Conservation (phyloP, 2,797 vertebrate genomes). For the Novumbra hubbsi region DNA sequence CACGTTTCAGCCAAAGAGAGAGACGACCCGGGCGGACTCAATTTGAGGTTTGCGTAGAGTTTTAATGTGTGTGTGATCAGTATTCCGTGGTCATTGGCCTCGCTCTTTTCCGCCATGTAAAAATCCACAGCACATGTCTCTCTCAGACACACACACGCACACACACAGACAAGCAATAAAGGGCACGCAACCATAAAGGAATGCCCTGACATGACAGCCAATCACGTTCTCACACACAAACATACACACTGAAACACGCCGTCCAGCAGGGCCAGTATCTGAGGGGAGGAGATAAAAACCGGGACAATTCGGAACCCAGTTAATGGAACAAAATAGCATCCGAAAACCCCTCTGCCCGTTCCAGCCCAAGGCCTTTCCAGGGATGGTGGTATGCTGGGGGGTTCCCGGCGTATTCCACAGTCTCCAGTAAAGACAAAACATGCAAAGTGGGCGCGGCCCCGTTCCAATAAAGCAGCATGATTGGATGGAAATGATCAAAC, state of each 20-base stretch:
- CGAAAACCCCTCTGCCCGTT: background rate
- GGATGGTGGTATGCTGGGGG: background rate
- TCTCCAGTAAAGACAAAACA: background rate
- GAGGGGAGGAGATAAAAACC: background rate
- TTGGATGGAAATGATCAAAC: background rate
- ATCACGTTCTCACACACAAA: background rate
- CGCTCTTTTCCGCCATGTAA: no score
- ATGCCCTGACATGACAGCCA: constrained; percentile 2
- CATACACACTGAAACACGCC: background rate
- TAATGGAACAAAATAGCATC: background rate
- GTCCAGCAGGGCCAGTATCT: background rate
- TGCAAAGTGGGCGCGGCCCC: background rate
- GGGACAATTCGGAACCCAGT: background rate
- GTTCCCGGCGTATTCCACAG: background rate
- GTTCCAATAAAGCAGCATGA: background rate
- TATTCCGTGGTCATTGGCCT: no score
- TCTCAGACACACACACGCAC: no score
- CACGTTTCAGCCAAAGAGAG: background rate
- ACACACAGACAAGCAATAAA: background rate
- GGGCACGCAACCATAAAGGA: background rate
- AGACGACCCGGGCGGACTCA: background rate
- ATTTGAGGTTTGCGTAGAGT: background rate
- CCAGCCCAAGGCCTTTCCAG: background rate
- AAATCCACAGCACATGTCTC: no score
- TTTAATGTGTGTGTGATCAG: background rate